A percentile compares a stretch with the other conserved stretches of the same genome.
Conservation (phyloP, 2,797 vertebrate genomes). For the Myotis planiceps region DNA sequence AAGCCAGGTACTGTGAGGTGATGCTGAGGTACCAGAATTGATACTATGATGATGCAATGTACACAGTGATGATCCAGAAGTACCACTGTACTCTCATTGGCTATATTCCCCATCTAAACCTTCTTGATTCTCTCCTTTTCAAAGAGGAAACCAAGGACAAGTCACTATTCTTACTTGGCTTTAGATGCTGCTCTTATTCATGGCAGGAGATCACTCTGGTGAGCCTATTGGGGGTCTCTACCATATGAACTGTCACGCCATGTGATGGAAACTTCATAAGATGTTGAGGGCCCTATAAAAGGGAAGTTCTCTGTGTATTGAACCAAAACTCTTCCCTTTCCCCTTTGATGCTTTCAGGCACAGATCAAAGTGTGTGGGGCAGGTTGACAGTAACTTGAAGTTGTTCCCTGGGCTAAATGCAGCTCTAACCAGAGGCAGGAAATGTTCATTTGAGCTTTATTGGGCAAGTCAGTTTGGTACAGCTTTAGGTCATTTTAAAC, state of each 20-base stretch:
- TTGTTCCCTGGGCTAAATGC: too few relatives aligned
- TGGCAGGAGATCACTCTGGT: background rate
- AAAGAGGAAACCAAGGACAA: background rate
- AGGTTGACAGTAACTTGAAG: background rate
- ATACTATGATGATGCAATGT: background rate
- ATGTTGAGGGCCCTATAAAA: background rate
- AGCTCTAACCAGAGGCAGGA: too few relatives aligned
- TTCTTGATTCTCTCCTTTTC: conserved; percentile 4
- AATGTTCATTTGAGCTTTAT: too few relatives aligned
- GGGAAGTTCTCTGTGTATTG: background rate
- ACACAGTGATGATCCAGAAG: background rate
- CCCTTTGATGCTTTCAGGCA: background rate
- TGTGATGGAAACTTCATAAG: background rate
- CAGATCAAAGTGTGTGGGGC: background rate
- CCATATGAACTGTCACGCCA: background rate
- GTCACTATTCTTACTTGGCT: background rate
- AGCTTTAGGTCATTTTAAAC: too few relatives aligned
- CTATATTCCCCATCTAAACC: background rate
- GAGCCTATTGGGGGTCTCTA: background rate
- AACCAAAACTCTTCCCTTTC: background rate
- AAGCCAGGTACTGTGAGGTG: background rate
- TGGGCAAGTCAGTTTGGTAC: too few relatives aligned
- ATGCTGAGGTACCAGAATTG: background rate
- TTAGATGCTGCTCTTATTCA: background rate
- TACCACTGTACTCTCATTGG: background rate